Conservation (phyloP, 2,888 invertebrate genomes). For the Glyphotaelius pellucidus region DNA sequence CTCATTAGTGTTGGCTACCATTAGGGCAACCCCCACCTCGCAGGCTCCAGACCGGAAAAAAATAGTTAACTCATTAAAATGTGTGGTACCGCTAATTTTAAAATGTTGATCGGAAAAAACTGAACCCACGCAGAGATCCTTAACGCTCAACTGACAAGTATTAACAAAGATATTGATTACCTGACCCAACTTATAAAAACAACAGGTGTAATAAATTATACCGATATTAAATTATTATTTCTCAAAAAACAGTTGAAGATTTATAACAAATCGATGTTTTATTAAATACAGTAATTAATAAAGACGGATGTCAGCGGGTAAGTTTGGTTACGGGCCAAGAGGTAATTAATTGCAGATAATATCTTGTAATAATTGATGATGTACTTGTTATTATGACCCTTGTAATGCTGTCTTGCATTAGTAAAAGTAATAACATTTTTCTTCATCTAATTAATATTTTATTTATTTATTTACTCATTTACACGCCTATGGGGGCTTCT, state of each 20-base stretch:
- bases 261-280: not conserved
- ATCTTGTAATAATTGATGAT: conserved; percentile 16
- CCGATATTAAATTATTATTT: not conserved
- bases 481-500: too few relatives aligned
- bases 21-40: not conserved
- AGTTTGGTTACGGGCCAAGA: not conserved
- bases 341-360: conserved; percentile 19
- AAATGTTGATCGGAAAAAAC: not conserved
- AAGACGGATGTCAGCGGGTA: not conserved
- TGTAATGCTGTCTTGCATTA: not conserved
- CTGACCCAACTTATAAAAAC: not conserved
- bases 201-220: conserved; percentile 14
- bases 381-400: not conserved
- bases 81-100: not conserved
- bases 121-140: not conserved
- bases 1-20: not conserved
- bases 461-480: too few relatives aligned
- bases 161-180: conserved; percentile 12
- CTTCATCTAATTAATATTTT: not conserved
- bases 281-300: conserved; percentile 32
- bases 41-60: not conserved
- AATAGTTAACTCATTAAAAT: not conserved
- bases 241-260: conserved; percentile 8
- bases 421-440: not conserved
- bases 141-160: conserved; percentile 5